Percentiles rank a stretch among this genome's conserved stretches.
Evolutionary conservation across 2,113 vertebrate species (phyloP).

Genomic region (Protomyctophum bolini): DNA sequence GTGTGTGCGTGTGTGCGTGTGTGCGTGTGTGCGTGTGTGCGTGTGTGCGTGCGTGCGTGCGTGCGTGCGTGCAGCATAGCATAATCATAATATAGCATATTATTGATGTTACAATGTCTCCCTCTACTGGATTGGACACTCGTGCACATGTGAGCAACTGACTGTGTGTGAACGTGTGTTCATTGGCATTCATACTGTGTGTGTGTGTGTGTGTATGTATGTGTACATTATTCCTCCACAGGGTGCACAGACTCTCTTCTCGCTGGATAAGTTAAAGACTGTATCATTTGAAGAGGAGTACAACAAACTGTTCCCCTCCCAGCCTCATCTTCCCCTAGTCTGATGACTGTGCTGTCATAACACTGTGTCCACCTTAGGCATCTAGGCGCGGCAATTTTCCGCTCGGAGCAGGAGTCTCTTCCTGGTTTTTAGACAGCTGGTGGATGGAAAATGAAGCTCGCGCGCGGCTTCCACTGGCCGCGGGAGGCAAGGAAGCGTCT

Average conservation of each 20-base stretch:
- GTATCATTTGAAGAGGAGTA: conserved; percentile 97
- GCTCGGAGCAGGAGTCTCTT: too few relatives aligned
- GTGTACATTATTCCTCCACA: conserved; percentile 57
- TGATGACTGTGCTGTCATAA: conserved; percentile 47
- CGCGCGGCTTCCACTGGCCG: background rate
- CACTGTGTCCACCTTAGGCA: too few relatives aligned
- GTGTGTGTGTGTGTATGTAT: conserved; percentile 23
- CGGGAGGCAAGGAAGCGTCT: background rate
- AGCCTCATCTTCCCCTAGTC: conserved; percentile 65
- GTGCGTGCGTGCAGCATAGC: conserved; percentile 4
- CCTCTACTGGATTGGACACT: too few relatives aligned
- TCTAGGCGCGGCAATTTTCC: too few relatives aligned
- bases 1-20: conserved; percentile 21
- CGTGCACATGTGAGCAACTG: too few relatives aligned
- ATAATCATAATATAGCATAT: too few relatives aligned
- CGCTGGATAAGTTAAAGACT: conserved; percentile 87
- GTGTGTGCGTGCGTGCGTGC: conserved; percentile 15
- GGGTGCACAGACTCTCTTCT: conserved; percentile 86
- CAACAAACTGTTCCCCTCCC: conserved; percentile 86
- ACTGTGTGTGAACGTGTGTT: conserved; percentile 1
- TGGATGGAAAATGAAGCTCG: too few relatives aligned
- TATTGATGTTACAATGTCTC: too few relatives aligned
- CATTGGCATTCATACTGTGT: conserved; percentile 14
- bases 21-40: background rate
- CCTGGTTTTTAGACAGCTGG: too few relatives aligned